These are phyloP conservation scores for Ciconia nigra DNA, from an alignment of 2,797 vertebrate genomes.

Conservation along the genomic window DNA sequence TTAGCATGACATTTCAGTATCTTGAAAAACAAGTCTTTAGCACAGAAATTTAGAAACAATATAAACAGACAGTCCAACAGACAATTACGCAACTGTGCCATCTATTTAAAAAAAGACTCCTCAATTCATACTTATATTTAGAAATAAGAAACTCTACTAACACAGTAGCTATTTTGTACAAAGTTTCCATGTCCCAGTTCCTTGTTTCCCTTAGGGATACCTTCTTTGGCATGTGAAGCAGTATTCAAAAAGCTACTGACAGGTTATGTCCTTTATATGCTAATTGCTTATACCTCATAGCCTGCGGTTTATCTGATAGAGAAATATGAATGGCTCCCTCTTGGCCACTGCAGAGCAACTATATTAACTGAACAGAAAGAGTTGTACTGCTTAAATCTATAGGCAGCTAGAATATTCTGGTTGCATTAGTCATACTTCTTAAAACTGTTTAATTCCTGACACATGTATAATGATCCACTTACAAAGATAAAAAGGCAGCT, in stretches of 20 bases:
- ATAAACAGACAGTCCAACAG: background rate
- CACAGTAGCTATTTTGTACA: background rate
- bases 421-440: constrained; percentile 44
- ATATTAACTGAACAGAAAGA: constrained; percentile 8
- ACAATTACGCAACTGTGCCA: background rate
- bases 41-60: background rate
- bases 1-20: background rate
- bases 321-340: background rate
- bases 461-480: constrained; percentile 42
- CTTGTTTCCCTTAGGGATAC: background rate
- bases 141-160: background rate
- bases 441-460: constrained; percentile 35
- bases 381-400: background rate
- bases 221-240: background rate
- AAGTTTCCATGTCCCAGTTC: background rate
- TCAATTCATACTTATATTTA: background rate
- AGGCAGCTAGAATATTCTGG: constrained; percentile 33
- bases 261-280: background rate
- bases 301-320: background rate
- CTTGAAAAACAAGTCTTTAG: background rate
- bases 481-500: constrained; percentile 56
- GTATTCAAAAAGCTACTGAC: background rate
- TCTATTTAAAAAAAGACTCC: background rate
- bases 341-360: background rate
- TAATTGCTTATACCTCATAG: background rate